A percentile compares a stretch with the other conserved stretches of the same genome.
phyloP scores from a whole-genome alignment of 2,797 vertebrate genomes.

The Kryptopterus vitreolus region DNA sequence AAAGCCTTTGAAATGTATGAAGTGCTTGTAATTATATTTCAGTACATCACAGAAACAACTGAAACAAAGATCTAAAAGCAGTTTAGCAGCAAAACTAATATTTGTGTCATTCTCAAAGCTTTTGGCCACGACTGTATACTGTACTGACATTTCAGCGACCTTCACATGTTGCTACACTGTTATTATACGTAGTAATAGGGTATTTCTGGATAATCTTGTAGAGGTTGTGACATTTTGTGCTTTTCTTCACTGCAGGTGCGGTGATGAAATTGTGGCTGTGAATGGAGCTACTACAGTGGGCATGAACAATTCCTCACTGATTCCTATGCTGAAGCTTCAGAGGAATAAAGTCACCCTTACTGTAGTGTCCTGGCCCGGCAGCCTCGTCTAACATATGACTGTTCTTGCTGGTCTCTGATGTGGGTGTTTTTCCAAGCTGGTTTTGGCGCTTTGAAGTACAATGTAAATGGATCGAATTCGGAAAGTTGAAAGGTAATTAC shows the following conservation, averaged over 20 bases:
- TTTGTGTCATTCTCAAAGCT: too few relatives aligned
- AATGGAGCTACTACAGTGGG: conserved; percentile 86
- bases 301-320: conserved; percentile 91
- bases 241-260: conserved; percentile 74
- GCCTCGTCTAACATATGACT: conserved; percentile 73
- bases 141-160: too few relatives aligned
- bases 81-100: too few relatives aligned
- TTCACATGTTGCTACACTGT: too few relatives aligned
- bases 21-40: too few relatives aligned
- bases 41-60: too few relatives aligned
- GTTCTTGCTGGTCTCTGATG: background rate
- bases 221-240: background rate
- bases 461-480: background rate
- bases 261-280: conserved; percentile 92
- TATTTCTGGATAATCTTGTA: background rate
- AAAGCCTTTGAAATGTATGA: too few relatives aligned
- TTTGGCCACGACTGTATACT: too few relatives aligned
- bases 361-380: conserved; percentile 91
- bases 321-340: conserved; percentile 92
- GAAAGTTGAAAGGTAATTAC: background rate
- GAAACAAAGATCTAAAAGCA: too few relatives aligned
- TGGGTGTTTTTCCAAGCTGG: background rate
- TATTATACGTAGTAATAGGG: too few relatives aligned
- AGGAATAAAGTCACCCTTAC: conserved; percentile 89
- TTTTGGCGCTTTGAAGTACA: background rate